Evolutionary conservation across 92 coral and sea anemone species (phyloP).

Genomic region (Porites lobata): DNA sequence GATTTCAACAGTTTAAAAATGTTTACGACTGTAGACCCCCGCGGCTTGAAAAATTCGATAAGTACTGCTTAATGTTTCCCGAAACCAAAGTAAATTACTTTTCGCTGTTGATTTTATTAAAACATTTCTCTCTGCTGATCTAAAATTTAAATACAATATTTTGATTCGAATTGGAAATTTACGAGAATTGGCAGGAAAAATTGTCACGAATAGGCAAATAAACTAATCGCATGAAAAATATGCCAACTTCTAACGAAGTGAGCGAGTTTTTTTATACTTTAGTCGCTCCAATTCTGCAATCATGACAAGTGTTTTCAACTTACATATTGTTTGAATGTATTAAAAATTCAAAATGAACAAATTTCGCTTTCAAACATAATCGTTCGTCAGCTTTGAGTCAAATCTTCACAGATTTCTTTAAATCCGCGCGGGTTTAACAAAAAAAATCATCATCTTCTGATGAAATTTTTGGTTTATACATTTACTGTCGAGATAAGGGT

Average conservation of each 20-base stretch:
- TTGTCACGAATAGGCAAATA: background rate
- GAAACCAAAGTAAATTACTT: slow-evolving; percentile 56
- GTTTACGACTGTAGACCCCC: slow-evolving; percentile 30
- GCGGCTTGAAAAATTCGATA: slow-evolving; percentile 50
- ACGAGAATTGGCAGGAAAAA: background rate
- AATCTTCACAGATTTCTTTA: background rate
- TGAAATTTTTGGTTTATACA: background rate
- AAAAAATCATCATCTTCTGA: background rate
- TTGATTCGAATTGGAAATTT: slow-evolving; percentile 11
- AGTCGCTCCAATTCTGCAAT: slow-evolving; percentile 19
- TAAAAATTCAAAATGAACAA: slow-evolving; percentile 56
- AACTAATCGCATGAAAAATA: background rate
- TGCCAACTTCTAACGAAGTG: background rate
- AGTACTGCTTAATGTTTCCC: slow-evolving; percentile 40
- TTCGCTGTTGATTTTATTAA: slow-evolving; percentile 47
- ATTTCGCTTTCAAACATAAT: slow-evolving; percentile 28
- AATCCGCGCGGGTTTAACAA: background rate
- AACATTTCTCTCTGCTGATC: slow-evolving; percentile 31
- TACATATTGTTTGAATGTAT: slow-evolving; percentile 37
- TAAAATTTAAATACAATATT: slow-evolving; percentile 53
- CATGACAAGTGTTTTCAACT: slow-evolving; percentile 47
- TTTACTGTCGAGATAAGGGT: slow-evolving; percentile 28
- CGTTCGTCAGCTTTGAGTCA: background rate
- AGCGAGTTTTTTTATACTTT: slow-evolving; percentile 1
- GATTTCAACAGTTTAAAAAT: slow-evolving; percentile 23